phyloP scores from a whole-genome alignment of 2,888 invertebrate genomes.

The Dastarcus helophoroides region DNA sequence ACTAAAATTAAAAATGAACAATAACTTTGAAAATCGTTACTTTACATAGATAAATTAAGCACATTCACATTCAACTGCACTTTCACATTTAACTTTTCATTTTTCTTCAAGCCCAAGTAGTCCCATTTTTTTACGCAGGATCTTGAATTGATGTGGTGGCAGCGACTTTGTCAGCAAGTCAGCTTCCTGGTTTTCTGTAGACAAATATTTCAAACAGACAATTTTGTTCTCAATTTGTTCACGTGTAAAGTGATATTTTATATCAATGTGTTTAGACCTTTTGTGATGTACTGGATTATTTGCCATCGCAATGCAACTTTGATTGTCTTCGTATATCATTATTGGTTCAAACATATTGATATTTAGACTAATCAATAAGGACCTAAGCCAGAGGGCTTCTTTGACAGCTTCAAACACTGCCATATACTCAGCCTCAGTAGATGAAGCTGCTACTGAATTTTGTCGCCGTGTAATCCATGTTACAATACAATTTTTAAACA shows the following conservation, averaged over 20 bases:
- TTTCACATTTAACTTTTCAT: too few species aligned
- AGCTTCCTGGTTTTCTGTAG: conserved; percentile 19
- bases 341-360: conserved; percentile 12
- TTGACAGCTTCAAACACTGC: conserved; percentile 18
- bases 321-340: conserved; percentile 23
- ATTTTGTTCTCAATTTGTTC: conserved; percentile 22
- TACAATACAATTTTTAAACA: conserved; percentile 20
- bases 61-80: too few species aligned
- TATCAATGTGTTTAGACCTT: conserved; percentile 25
- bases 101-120: too few species aligned
- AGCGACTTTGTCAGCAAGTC: conserved; percentile 7
- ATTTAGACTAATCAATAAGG: conserved; percentile 18
- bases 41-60: too few species aligned
- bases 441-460: conserved; percentile 22
- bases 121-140: conserved; percentile 16
- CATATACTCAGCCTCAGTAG: conserved; percentile 18
- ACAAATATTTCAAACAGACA: conserved; percentile 44
- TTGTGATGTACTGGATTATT: conserved; percentile 17
- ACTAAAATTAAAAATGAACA: too few species aligned
- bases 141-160: conserved; percentile 3
- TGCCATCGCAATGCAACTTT: conserved; percentile 22
- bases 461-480: conserved; percentile 26
- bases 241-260: conserved; percentile 19
- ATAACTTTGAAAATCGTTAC: too few species aligned
- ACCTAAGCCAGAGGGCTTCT: conserved; percentile 24